phyloP scores from a whole-genome alignment of 1,140 invertebrate species.

The Mizuhopecten yessoensis region DNA sequence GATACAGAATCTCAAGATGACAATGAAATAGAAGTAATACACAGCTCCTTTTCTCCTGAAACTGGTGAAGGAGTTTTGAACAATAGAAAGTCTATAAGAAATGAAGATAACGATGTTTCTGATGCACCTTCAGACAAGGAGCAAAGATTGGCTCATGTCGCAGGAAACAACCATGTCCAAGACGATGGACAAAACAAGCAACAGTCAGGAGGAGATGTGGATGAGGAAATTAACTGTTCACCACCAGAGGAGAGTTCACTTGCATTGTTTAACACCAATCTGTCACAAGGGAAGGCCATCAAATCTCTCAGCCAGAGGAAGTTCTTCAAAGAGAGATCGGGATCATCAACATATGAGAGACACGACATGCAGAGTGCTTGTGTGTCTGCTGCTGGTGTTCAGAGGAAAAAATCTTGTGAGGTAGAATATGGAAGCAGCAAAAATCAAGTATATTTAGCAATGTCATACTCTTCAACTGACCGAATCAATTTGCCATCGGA shows the following conservation, averaged over 20 bases:
- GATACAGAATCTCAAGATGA: background rate
- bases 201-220: background rate
- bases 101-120: background rate
- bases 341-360: background rate
- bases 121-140: background rate
- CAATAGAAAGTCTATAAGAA: background rate
- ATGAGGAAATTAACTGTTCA: background rate
- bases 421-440: background rate
- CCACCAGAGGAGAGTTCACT: background rate
- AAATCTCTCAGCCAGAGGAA: constrained; percentile 2
- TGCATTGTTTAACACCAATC: background rate
- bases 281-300: background rate
- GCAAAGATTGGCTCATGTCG: too few species aligned
- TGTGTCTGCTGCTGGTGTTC: background rate
- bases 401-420: constrained; percentile 26
- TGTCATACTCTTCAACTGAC: background rate
- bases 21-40: background rate
- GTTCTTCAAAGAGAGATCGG: background rate
- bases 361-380: constrained; percentile 2
- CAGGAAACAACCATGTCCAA: too few species aligned
- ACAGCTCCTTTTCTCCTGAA: background rate
- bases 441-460: background rate
- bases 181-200: background rate
- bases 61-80: background rate
- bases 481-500: background rate